Conservation (phyloP, 2,797 vertebrate genomes). For the Centroberyx gerrardi region DNA sequence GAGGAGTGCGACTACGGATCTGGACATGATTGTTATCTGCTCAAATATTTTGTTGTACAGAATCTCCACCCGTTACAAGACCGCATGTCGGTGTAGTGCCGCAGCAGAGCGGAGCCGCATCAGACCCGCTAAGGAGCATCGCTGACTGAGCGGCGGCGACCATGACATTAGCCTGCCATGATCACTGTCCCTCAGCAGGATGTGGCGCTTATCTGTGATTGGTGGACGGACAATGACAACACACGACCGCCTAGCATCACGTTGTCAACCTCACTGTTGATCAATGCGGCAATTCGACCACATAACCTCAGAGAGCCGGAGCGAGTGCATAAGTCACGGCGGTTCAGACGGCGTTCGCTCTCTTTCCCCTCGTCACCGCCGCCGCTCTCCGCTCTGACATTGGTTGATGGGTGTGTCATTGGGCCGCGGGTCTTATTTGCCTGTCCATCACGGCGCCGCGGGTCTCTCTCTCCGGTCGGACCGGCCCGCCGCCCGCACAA, state of each 20-base stretch:
- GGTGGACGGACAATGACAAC: slow-evolving; percentile 48
- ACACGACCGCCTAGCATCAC: background rate
- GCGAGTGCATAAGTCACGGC: slow-evolving; percentile 47
- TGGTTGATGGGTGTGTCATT: slow-evolving; percentile 75
- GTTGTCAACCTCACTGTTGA: slow-evolving; percentile 47
- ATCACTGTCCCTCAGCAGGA: slow-evolving; percentile 21
- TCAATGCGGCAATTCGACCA: slow-evolving; percentile 52
- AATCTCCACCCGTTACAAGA: too few species aligned
- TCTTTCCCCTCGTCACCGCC: slow-evolving; percentile 41
- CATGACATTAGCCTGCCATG: slow-evolving; percentile 25
- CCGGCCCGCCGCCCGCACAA: slow-evolving; percentile 63
- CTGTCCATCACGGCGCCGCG: slow-evolving; percentile 76
- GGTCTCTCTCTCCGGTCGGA: slow-evolving; percentile 63
- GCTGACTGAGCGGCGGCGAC: slow-evolving; percentile 11
- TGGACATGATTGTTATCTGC: background rate
- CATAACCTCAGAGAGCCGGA: slow-evolving; percentile 45
- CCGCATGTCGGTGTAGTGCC: too few species aligned
- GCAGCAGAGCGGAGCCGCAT: background rate
- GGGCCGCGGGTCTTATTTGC: slow-evolving; percentile 67
- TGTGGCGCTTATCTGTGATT: slow-evolving; percentile 51
- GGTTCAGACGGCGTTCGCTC: slow-evolving; percentile 20
- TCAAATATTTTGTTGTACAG: too few species aligned
- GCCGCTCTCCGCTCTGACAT: slow-evolving; percentile 49
- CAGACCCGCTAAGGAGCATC: background rate
- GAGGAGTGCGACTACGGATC: background rate